Percentiles rank a stretch among this genome's conserved stretches.
Evolutionary conservation across 2,888 invertebrate genomes (phyloP).

Genomic region (Hemaris fuciformis): DNA sequence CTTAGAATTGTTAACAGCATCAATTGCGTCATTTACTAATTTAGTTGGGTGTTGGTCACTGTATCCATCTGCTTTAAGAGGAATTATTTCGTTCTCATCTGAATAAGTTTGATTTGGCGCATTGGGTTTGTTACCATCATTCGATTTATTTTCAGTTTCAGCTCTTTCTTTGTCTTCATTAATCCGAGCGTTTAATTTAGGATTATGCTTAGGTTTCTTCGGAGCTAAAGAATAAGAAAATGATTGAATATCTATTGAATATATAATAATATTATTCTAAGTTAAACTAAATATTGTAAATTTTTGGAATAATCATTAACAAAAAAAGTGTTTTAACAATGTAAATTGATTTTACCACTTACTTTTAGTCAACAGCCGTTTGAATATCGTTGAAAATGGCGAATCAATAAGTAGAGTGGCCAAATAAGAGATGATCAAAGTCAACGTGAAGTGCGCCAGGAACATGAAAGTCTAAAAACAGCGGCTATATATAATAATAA

Average conservation of each 20-base stretch:
- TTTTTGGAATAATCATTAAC: too few relatives aligned
- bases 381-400: constrained; percentile 22
- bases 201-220: neutral
- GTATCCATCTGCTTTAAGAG: too few relatives aligned
- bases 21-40: too few relatives aligned
- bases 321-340: too few relatives aligned
- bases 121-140: neutral
- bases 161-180: neutral
- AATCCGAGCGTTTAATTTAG: too few relatives aligned
- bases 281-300: too few relatives aligned
- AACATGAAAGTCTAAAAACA: constrained; percentile 23
- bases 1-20: neutral
- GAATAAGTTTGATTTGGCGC: neutral
- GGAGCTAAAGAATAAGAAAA: neutral
- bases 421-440: constrained; percentile 18
- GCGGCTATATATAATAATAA: too few relatives aligned
- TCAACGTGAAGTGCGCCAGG: constrained; percentile 18
- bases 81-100: neutral
- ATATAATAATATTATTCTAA: too few relatives aligned
- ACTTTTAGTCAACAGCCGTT: constrained; percentile 20
- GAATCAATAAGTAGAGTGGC: constrained; percentile 21
- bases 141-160: neutral
- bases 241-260: too few relatives aligned
- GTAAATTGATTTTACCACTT: constrained; percentile 12
- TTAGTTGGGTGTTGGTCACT: too few relatives aligned